These are phyloP conservation scores for Percopsis transmontana DNA, from an alignment of 2,113 vertebrate species.

Conservation along the genomic window DNA sequence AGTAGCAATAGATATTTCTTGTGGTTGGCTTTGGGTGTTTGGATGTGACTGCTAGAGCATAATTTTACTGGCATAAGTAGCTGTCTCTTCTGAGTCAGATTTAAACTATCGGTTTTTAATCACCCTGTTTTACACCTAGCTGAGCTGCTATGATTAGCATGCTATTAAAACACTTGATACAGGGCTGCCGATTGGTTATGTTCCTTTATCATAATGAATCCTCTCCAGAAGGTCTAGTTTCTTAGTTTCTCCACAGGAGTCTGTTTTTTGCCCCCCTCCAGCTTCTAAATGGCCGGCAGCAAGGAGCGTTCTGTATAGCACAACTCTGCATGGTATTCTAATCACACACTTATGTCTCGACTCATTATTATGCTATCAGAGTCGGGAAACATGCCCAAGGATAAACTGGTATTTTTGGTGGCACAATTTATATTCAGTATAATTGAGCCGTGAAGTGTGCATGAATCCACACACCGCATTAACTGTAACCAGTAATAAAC, in stretches of 20 bases:
- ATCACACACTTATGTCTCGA: background rate
- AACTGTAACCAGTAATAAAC: background rate
- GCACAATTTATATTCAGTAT: constrained; percentile 13
- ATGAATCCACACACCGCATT: background rate
- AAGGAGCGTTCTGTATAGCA: constrained; percentile 2
- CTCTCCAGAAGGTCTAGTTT: background rate
- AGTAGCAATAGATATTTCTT: too few species aligned
- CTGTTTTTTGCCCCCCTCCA: background rate
- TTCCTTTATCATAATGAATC: background rate
- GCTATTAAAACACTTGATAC: too few species aligned
- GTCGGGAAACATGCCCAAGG: constrained; percentile 10
- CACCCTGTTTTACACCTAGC: too few species aligned
- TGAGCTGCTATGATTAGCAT: too few species aligned
- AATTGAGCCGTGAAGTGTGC: constrained; percentile 24
- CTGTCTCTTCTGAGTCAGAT: too few species aligned
- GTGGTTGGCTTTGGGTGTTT: too few species aligned
- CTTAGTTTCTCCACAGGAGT: background rate
- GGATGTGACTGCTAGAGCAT: too few species aligned
- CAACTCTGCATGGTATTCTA: background rate
- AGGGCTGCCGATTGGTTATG: too few species aligned
- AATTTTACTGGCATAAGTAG: too few species aligned
- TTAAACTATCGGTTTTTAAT: too few species aligned
- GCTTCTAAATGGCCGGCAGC: background rate
- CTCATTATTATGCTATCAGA: constrained; percentile 5
- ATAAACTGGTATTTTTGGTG: constrained; percentile 23